These are phyloP conservation scores for Stenchaetothrips biformis DNA, from an alignment of 2,888 invertebrate species.

Conservation along the genomic window DNA sequence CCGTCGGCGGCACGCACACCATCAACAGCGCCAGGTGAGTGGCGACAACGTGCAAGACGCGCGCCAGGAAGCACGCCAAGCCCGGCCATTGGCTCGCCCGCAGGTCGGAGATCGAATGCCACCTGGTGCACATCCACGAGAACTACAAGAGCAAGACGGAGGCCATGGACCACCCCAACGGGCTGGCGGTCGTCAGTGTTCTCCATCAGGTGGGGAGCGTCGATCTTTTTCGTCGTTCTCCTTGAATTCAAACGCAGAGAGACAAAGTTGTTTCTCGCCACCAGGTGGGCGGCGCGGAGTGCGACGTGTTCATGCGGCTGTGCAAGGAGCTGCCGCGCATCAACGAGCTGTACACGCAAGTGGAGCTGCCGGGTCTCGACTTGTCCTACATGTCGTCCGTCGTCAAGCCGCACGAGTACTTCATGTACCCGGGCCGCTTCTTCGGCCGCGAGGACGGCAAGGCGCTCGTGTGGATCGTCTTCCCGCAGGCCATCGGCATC, in stretches of 20 bases:
- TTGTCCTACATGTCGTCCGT: background rate
- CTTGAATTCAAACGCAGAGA: background rate
- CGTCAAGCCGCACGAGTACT: background rate
- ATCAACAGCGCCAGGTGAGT: constrained; percentile 43
- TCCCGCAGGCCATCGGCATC: constrained; percentile 10
- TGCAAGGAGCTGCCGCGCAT: constrained; percentile 12
- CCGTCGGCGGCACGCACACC: constrained; percentile 56
- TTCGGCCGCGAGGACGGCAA: constrained; percentile 17
- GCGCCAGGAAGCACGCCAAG: too few relatives aligned
- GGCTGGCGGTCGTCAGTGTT: background rate
- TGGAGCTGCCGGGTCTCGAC: background rate
- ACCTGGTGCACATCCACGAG: constrained; percentile 12
- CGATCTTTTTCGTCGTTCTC: background rate
- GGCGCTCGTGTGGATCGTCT: constrained; percentile 13
- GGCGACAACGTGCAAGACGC: background rate
- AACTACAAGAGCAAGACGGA: constrained; percentile 23
- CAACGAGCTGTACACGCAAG: background rate
- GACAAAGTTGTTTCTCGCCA: background rate
- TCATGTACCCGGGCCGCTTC: constrained; percentile 24
- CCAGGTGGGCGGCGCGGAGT: constrained; percentile 6
- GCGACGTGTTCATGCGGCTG: background rate
- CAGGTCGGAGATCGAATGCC: constrained; percentile 7
- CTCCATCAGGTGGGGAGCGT: background rate
- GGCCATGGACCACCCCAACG: constrained; percentile 22
- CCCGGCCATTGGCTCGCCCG: background rate